phyloP scores from a whole-genome alignment of 2,888 invertebrate species.

The Drosophila macrospina region DNA sequence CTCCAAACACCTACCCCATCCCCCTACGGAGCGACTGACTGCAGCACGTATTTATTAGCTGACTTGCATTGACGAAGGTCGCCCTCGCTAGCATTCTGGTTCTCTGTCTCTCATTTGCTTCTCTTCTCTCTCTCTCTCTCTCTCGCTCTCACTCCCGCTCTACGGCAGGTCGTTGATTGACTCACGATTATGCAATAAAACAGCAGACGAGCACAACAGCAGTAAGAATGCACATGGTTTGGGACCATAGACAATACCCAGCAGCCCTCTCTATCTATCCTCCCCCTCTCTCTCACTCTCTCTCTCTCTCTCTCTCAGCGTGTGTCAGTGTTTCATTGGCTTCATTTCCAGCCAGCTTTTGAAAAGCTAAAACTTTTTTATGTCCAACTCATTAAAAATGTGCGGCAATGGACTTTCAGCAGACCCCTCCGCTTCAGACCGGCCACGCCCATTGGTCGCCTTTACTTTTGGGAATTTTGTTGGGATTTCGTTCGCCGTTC shows the following conservation, averaged over 20 bases:
- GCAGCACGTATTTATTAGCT: constrained; percentile 81
- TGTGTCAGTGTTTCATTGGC: constrained; percentile 59
- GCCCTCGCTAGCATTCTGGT: constrained; percentile 3
- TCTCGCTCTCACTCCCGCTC: neutral
- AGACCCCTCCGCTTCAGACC: constrained; percentile 26
- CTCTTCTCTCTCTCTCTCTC: neutral
- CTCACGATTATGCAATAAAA: constrained; percentile 84
- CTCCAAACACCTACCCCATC: neutral
- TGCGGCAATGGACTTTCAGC: constrained; percentile 73
- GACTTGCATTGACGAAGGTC: constrained; percentile 74
- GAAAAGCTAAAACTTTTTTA: constrained; percentile 78
- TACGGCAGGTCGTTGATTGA: constrained; percentile 71
- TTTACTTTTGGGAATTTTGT: constrained; percentile 52
- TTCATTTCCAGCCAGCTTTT: constrained; percentile 73
- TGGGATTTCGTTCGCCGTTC: constrained; percentile 34
- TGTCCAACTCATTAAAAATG: constrained; percentile 81
- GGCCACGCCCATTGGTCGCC: constrained; percentile 32
- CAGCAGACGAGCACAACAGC: constrained; percentile 56
- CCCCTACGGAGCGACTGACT: constrained; percentile 22
- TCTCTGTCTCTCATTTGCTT: neutral
- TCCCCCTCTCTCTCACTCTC: neutral
- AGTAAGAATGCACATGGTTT: constrained; percentile 31
- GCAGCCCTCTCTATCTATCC: constrained; percentile 13
- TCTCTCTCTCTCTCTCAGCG: constrained; percentile 2
- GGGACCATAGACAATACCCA: constrained; percentile 57